Evolutionary conservation across 2,888 invertebrate species (phyloP).

Genomic region (Bombylius discolor): DNA sequence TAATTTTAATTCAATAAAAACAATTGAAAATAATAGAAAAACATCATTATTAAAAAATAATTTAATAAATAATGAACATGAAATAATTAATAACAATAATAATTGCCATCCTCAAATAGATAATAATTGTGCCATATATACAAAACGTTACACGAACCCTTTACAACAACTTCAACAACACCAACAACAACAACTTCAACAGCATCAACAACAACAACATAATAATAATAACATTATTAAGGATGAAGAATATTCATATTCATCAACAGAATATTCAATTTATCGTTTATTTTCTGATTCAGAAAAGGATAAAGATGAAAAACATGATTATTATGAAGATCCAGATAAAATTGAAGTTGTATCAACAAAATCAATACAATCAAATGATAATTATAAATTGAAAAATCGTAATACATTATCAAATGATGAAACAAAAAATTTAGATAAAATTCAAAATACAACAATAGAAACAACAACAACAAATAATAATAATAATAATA

Average conservation of each 20-base stretch:
- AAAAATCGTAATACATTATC: not conserved
- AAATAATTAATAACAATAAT: not conserved
- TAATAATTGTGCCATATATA: not conserved
- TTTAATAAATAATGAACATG: not conserved
- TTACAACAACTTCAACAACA: not conserved
- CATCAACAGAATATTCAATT: not conserved
- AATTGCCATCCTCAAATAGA: not conserved
- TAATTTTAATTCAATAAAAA: not conserved
- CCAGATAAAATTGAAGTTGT: slow-evolving; percentile 30
- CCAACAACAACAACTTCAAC: not conserved
- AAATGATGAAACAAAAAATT: not conserved
- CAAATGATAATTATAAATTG: slow-evolving; percentile 13
- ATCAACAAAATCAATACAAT: slow-evolving; percentile 29
- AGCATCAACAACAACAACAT: not conserved
- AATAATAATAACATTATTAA: not conserved
- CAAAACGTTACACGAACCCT: not conserved
- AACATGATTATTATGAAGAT: slow-evolving; percentile 16
- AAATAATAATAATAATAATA: slow-evolving; percentile 15
- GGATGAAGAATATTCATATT: not conserved
- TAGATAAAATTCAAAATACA: slow-evolving; percentile 12
- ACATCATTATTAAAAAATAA: not conserved
- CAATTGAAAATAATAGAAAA: not conserved
- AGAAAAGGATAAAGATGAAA: not conserved
- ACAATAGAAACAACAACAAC: slow-evolving; percentile 4
- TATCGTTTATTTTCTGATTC: not conserved